phyloP scores from a whole-genome alignment of 1,140 invertebrate genomes.

The Stegodyphus dumicola region DNA sequence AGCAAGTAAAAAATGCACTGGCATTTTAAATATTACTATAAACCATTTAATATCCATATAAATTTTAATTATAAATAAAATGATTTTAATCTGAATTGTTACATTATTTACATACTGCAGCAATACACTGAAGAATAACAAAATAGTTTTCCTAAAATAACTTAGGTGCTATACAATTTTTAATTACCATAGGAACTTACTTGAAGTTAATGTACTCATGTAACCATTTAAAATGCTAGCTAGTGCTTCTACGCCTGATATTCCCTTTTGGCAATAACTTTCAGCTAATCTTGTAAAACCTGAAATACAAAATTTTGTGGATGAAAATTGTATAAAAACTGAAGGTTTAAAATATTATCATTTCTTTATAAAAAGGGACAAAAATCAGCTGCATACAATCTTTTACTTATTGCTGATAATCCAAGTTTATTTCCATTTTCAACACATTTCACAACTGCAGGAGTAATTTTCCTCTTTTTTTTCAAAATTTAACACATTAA shows the following conservation, averaged over 20 bases:
- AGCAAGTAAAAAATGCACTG: too few species aligned
- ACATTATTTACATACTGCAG: too few species aligned
- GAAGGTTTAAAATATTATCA: not conserved
- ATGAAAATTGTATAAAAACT: not conserved
- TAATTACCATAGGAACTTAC: not conserved
- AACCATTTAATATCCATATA: too few species aligned
- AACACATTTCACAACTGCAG: not conserved
- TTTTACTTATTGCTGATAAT: not conserved
- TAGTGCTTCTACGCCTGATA: constrained; percentile 21
- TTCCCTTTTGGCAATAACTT: constrained; percentile 33
- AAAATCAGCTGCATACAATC: not conserved
- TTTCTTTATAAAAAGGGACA: not conserved
- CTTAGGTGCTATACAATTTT: too few species aligned
- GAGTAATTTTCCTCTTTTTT: too few species aligned
- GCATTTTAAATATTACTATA: too few species aligned
- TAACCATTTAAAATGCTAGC: constrained; percentile 31
- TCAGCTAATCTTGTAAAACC: constrained; percentile 30
- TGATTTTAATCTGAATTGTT: too few species aligned
- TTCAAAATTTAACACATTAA: too few species aligned
- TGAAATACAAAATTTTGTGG: not conserved
- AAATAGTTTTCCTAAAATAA: too few species aligned
- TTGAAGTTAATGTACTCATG: constrained; percentile 31
- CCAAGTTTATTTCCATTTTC: not conserved
- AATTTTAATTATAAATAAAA: too few species aligned
- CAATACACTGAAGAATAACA: too few species aligned